A percentile compares a stretch with the other conserved stretches of the same genome.
Conservation (phyloP, 2,113 vertebrate species). For the Cariama cristata region DNA sequence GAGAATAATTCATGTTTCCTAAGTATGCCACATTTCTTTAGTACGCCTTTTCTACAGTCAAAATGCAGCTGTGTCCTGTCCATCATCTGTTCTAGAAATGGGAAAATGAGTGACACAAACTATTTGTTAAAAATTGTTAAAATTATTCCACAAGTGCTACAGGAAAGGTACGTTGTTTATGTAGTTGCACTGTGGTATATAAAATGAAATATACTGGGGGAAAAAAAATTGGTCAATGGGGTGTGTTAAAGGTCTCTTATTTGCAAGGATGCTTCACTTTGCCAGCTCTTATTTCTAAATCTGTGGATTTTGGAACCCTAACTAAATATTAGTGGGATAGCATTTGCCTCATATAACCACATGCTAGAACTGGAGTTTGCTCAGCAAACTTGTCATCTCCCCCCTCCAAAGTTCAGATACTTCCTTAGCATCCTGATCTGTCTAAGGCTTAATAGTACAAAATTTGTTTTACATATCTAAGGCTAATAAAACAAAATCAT, state of each 20-base stretch:
- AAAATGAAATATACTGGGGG: background rate
- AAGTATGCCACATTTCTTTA: background rate
- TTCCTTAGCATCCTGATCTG: background rate
- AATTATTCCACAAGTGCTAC: background rate
- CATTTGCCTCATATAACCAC: background rate
- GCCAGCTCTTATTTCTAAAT: background rate
- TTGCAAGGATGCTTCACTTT: background rate
- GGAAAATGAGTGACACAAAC: slow-evolving; percentile 15
- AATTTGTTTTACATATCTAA: background rate
- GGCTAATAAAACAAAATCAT: background rate
- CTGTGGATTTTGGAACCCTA: background rate
- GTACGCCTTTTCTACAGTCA: background rate
- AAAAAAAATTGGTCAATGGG: background rate
- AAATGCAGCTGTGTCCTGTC: background rate
- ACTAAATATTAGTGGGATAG: background rate
- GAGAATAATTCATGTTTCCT: background rate
- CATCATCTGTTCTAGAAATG: background rate
- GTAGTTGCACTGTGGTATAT: background rate
- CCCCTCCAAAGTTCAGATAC: background rate
- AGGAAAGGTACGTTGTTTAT: background rate
- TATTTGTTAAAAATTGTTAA: background rate
- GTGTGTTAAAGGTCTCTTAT: slow-evolving; percentile 3
- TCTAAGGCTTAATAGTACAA: background rate
- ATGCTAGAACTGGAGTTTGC: background rate
- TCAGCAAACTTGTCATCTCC: background rate